Base-by-base conservation (phyloP, 92 coral and sea anemone genomes). In the Zoanthus sociatus region DNA sequence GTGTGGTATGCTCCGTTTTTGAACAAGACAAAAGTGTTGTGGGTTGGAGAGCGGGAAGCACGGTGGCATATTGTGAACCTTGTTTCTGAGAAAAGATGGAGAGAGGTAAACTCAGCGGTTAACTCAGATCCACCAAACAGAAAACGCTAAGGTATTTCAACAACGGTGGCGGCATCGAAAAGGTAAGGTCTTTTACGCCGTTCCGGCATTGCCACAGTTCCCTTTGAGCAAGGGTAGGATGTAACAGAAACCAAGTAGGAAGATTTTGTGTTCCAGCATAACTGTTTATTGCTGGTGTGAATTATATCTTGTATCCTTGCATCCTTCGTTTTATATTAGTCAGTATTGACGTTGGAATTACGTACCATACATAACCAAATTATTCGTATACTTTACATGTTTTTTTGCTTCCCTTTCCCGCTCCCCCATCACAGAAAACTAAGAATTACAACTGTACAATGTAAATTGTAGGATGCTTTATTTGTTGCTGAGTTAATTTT, bases 1-100 rank as follows among this genome's bases (percentile, higher is more conserved):
- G 88, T 33, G 74, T 73, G 48, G 42, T 12, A 54, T 74, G 88
- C 58, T 32, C 88, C 53, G 48, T 84, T 14, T 84, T 71, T 53
- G 79, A 85, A 73, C 21, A 85, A 8, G 88, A 85, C 15, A 74
- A 85, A 18, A 70, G 37, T 14, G 70, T 14, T 6, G 21, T 3
- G 32, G 82, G 82, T 33, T 85, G 88, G 74, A 44, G 54, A 71
- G 32, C 4, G 32, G 82, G 82, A 30, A 44, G 17, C 1, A 21
- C 71, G 5, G 88, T 85, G 31, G 88, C 68, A 14, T 53, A 21
- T 37, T 85, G 88, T 32, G 26, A 33, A 15, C 42, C 53, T n/a
- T 83, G 87, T 50, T 69, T 69, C 30, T 13, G 45, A 18, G 74
- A 21, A 1, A 69, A 69, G 15, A 70, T 70, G 74, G 45, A 21